These are phyloP conservation scores for Bhutanitis thaidina DNA, from an alignment of 2,888 invertebrate genomes.

Conservation along the genomic window DNA sequence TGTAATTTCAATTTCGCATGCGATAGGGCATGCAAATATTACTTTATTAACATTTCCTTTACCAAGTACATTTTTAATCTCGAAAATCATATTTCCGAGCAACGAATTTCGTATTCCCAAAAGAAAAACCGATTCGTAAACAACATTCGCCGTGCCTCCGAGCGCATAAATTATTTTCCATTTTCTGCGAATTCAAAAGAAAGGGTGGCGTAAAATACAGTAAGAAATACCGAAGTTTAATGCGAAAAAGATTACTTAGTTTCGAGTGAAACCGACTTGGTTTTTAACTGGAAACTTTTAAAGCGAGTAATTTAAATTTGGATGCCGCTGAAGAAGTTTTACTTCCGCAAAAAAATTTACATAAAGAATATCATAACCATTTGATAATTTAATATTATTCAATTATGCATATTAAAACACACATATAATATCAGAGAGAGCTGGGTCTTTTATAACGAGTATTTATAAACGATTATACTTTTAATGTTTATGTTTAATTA, in stretches of 20 bases:
- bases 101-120: constrained; percentile 25
- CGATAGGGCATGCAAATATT: no score
- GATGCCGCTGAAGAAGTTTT: background rate
- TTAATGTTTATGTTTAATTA: no score
- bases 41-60: no score
- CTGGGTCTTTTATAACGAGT: no score
- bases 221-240: constrained; percentile 24
- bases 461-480: no score
- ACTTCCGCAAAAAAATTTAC: constrained; percentile 5
- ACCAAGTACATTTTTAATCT: no score
- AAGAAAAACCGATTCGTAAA: constrained; percentile 33
- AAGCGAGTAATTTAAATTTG: constrained; percentile 11
- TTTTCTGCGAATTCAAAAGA: constrained; percentile 25
- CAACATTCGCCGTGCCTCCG: constrained; percentile 24
- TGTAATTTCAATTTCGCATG: no score
- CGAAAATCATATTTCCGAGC: background rate
- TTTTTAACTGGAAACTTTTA: constrained; percentile 7
- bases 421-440: no score
- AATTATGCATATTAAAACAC: no score
- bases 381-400: no score
- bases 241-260: constrained; percentile 23
- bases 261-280: constrained; percentile 17
- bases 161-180: constrained; percentile 28
- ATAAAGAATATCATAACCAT: background rate
- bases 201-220: constrained; percentile 21